Percentiles rank a stretch among this genome's conserved stretches.
Evolutionary conservation across 1,140 invertebrate genomes (phyloP).

Genomic region (Cyphomyrmex costatus): DNA sequence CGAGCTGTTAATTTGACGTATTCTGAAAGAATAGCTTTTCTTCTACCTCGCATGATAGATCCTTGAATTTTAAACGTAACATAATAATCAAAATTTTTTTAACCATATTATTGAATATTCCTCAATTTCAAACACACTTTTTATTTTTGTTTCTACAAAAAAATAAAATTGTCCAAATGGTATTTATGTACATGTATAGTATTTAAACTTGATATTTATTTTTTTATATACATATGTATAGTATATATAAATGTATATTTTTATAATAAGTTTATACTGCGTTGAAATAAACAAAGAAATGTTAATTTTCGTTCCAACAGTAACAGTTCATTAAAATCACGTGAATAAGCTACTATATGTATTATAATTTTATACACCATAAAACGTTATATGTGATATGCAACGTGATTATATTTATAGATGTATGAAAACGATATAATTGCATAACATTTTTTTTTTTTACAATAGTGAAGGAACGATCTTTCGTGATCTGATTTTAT

Average conservation of each 20-base stretch:
- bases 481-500: conserved; percentile 18
- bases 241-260: background rate
- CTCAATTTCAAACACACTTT: background rate
- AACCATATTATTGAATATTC: background rate
- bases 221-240: background rate
- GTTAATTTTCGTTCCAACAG: background rate
- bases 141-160: background rate
- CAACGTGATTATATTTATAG: background rate
- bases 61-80: background rate
- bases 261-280: background rate
- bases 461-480: background rate
- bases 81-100: background rate
- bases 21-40: background rate
- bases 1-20: background rate
- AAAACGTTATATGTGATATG: background rate
- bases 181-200: background rate
- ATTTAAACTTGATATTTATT: background rate
- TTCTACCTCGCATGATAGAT: background rate
- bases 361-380: background rate
- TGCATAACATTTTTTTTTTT: conserved; percentile 5
- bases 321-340: background rate
- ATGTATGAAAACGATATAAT: conserved; percentile 13
- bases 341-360: background rate
- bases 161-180: background rate
- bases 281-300: background rate